phyloP scores from a whole-genome alignment of 2,888 invertebrate species.

The Steinernema scapterisci region DNA sequence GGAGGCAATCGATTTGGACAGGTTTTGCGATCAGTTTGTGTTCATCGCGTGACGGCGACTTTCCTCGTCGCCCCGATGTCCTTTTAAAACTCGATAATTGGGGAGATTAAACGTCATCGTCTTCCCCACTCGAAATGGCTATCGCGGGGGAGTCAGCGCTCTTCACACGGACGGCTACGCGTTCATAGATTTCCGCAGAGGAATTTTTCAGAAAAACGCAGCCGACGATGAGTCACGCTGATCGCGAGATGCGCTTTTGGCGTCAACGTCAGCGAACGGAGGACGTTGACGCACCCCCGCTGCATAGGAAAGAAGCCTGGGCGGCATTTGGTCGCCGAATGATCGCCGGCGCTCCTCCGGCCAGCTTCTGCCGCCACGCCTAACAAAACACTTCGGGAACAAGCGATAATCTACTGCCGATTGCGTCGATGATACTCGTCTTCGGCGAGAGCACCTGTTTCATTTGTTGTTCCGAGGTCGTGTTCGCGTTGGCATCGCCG shows the following conservation, averaged over 20 bases:
- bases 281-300: background rate
- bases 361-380: too few species aligned
- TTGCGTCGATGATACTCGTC: too few species aligned
- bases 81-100: constrained; percentile 7
- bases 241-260: constrained; percentile 10
- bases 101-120: background rate
- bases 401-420: background rate
- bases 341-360: too few species aligned
- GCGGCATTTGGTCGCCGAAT: too few species aligned
- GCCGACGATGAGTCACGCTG: constrained; percentile 18
- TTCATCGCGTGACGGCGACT: background rate
- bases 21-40: constrained; percentile 19
- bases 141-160: background rate
- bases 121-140: background rate
- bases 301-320: too few species aligned
- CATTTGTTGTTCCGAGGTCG: too few species aligned
- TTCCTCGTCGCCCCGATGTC: background rate
- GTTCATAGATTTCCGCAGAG: background rate
- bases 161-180: background rate
- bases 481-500: too few species aligned
- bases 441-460: too few species aligned
- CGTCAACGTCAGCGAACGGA: constrained; percentile 5
- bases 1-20: constrained; percentile 6
- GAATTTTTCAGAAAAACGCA: background rate
- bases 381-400: background rate